A percentile compares a stretch with the other conserved stretches of the same genome.
These are phyloP conservation scores for Metacarcinus magister DNA, from an alignment of 2,888 invertebrate genomes.

Conservation along the genomic window DNA sequence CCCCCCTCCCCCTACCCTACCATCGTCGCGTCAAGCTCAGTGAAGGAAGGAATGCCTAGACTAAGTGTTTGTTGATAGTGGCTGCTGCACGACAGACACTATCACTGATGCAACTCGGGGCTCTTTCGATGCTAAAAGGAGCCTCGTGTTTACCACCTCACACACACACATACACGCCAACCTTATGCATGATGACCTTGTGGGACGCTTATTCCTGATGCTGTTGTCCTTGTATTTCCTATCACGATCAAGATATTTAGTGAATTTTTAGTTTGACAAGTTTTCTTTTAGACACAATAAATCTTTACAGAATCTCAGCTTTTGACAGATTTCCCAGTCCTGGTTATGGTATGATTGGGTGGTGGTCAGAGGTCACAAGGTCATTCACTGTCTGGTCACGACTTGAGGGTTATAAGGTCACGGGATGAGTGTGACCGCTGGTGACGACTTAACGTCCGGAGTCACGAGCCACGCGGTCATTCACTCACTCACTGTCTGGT, in stretches of 20 bases:
- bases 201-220: no score
- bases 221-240: no score
- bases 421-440: not conserved
- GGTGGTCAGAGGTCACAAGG: not conserved
- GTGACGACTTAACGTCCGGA: not conserved
- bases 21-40: not conserved
- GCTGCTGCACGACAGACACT: not conserved
- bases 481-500: constrained; percentile 1
- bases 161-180: not conserved
- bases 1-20: no score
- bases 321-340: no score
- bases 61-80: not conserved
- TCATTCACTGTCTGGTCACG: not conserved
- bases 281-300: no score
- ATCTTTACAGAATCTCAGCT: no score
- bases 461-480: not conserved
- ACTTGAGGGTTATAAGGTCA: not conserved
- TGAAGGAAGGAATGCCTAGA: not conserved
- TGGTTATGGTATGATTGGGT: not conserved
- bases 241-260: no score
- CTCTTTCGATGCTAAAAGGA: not conserved
- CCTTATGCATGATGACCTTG: no score
- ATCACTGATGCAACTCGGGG: not conserved
- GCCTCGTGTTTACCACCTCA: not conserved
- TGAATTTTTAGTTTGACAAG: no score